Evolutionary conservation across 1,140 invertebrate genomes (phyloP).

Genomic region (Leptopilina boulardi): DNA sequence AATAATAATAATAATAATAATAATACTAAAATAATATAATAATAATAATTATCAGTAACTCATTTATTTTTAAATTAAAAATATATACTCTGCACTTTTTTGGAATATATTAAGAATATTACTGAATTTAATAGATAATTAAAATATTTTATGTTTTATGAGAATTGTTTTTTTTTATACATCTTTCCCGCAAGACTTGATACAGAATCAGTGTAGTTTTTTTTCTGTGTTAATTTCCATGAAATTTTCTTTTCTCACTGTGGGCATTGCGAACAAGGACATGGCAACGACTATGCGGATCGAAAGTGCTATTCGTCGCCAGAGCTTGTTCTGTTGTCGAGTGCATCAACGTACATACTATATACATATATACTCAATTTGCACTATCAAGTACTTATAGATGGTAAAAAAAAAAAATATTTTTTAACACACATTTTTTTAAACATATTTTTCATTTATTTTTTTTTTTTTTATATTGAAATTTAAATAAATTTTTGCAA

Average conservation of each 20-base stretch:
- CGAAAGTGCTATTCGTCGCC: background rate
- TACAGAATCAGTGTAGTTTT: background rate
- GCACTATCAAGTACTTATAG: background rate
- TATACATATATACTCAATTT: background rate
- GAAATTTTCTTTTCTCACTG: background rate
- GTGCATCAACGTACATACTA: background rate
- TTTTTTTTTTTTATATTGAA: too few species aligned
- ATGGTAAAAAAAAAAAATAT: too few species aligned
- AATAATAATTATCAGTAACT: too few species aligned
- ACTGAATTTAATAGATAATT: too few species aligned
- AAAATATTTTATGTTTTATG: too few species aligned
- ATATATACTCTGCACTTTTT: too few species aligned
- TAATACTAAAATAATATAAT: too few species aligned
- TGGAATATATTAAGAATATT: too few species aligned
- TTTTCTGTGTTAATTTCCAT: background rate
- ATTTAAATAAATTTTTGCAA: too few species aligned
- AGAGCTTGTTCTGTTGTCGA: background rate
- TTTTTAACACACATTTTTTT: background rate
- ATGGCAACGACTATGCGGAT: background rate
- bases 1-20: too few species aligned
- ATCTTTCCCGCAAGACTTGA: background rate
- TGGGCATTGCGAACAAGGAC: constrained; percentile 22
- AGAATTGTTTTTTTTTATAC: too few species aligned
- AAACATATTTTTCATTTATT: background rate
- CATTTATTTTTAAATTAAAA: too few species aligned